These are phyloP conservation scores for Thinocorus orbignyianus DNA, from an alignment of 2,113 vertebrate genomes.

Conservation along the genomic window DNA sequence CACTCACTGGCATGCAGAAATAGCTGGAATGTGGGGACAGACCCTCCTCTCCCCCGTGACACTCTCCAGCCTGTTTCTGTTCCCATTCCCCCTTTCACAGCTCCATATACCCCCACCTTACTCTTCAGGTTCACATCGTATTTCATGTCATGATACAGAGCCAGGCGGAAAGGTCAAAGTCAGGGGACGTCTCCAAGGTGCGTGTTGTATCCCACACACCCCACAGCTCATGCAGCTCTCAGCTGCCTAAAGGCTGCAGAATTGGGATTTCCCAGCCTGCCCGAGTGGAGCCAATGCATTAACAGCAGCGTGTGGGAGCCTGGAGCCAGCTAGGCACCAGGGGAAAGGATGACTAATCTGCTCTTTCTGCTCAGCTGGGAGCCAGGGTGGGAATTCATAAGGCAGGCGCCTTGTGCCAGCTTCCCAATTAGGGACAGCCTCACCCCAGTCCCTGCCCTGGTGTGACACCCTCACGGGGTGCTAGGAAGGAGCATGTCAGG, in stretches of 20 bases:
- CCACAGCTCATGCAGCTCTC: neutral
- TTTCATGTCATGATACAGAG: neutral
- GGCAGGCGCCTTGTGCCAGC: neutral
- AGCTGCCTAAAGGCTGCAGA: neutral
- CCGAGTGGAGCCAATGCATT: neutral
- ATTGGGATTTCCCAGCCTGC: neutral
- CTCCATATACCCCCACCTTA: accelerated
- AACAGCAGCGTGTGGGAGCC: neutral
- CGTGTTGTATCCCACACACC: neutral
- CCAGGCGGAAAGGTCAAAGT: neutral
- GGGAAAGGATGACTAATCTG: neutral
- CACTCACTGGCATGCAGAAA: neutral
- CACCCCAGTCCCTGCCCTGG: neutral
- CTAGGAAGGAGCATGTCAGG: neutral
- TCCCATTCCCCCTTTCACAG: neutral
- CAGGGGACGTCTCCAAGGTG: neutral
- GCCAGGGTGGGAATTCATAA: neutral
- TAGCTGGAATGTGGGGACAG: neutral
- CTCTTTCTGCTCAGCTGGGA: neutral
- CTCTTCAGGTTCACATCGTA: accelerated
- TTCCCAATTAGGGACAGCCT: neutral
- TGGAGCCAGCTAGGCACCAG: neutral
- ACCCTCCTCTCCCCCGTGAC: neutral
- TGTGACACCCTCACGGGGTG: neutral
- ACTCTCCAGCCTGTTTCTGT: neutral